Percentiles rank a stretch among this genome's conserved stretches.
Conservation (phyloP, 2,113 vertebrate genomes). For the Telmatochromis brichardi region DNA sequence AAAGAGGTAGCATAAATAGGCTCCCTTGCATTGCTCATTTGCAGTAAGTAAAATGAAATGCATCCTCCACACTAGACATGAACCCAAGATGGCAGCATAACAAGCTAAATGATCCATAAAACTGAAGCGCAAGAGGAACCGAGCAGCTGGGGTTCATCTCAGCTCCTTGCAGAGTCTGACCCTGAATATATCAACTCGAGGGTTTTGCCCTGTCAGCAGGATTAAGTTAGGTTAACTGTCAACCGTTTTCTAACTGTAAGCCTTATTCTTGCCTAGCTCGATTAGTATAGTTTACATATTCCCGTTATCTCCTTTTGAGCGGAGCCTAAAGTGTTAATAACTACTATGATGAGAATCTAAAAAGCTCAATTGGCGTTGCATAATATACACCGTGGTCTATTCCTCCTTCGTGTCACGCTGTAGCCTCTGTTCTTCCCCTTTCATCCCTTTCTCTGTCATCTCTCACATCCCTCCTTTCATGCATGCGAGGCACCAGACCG, state of each 20-base stretch:
- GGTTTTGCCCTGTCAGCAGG: neutral
- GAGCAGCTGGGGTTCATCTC: neutral
- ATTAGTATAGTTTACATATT: neutral
- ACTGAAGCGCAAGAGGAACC: neutral
- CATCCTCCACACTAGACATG: neutral
- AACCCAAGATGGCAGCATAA: constrained; percentile 38
- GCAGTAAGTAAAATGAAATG: neutral
- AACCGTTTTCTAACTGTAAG: neutral
- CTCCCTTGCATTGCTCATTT: neutral
- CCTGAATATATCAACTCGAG: neutral
- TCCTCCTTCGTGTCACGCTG: neutral
- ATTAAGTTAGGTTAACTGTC: neutral
- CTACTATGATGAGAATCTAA: neutral
- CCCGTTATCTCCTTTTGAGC: neutral
- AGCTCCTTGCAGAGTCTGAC: neutral
- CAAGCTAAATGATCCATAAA: neutral
- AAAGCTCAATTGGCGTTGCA: neutral
- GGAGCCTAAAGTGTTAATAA: neutral
- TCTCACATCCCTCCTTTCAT: constrained; percentile 1
- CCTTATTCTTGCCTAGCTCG: neutral
- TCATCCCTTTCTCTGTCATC: neutral
- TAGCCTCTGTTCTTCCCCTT: neutral
- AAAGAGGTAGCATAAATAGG: neutral
- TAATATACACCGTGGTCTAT: neutral
- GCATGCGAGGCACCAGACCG: constrained; percentile 18